These are phyloP conservation scores for Scrobipalpa costella DNA, from an alignment of 2,888 invertebrate species.

Conservation along the genomic window DNA sequence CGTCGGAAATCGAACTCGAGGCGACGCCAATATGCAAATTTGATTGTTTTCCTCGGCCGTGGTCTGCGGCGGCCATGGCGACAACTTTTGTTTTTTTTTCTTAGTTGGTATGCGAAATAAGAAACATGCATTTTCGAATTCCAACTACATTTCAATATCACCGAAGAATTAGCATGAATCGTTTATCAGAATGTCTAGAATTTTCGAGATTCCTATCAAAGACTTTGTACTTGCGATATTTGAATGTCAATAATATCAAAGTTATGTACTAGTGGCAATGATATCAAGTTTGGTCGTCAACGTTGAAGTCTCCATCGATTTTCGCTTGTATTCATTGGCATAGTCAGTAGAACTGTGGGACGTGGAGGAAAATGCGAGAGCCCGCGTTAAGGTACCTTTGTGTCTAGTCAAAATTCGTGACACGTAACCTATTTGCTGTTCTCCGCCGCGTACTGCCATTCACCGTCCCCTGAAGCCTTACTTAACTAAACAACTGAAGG, in stretches of 20 bases:
- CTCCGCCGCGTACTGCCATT: slow-evolving; percentile 7
- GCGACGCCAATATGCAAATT: slow-evolving; percentile 41
- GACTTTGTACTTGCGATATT: neutral
- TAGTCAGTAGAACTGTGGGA: neutral
- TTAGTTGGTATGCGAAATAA: slow-evolving; percentile 6
- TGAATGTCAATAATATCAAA: neutral
- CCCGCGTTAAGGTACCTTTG: slow-evolving; percentile 11
- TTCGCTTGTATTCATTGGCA: neutral
- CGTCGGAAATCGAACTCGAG: slow-evolving; percentile 10
- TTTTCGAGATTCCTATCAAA: neutral
- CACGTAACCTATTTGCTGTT: slow-evolving; percentile 15
- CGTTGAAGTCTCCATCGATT: neutral
- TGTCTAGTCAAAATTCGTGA: slow-evolving; percentile 8
- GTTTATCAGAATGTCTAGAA: neutral
- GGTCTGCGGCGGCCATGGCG: slow-evolving; percentile 17
- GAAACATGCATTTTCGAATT: neutral
- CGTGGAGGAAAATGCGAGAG: neutral
- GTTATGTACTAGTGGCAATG: neutral
- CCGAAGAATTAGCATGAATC: neutral
- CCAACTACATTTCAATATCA: neutral
- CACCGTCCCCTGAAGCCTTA: neutral
- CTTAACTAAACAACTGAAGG: neutral
- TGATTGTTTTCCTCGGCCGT: slow-evolving; percentile 29
- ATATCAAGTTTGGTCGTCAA: neutral
- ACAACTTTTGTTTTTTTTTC: slow-evolving; percentile 11